Evolutionary conservation across 2,113 vertebrate species (phyloP).

Genomic region (Corapipo altera): DNA sequence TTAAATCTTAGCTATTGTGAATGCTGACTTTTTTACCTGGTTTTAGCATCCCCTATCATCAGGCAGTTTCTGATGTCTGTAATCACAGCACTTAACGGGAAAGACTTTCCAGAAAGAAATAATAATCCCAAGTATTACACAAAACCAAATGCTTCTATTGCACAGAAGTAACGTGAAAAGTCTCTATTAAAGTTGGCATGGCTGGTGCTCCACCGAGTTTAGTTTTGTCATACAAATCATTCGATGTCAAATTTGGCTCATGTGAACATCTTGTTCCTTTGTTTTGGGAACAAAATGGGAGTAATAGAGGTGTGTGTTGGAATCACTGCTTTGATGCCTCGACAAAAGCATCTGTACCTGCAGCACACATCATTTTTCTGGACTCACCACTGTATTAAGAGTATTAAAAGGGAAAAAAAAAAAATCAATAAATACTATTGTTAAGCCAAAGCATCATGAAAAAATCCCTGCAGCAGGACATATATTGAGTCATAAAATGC

Average conservation of each 20-base stretch:
- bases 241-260: background rate
- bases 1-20: background rate
- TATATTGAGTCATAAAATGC: background rate
- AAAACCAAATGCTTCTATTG: background rate
- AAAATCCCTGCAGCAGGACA: background rate
- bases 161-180: background rate
- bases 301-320: background rate
- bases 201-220: background rate
- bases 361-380: background rate
- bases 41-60: background rate
- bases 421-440: conserved; percentile 36
- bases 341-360: background rate
- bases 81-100: conserved; percentile 24
- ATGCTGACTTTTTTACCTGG: background rate
- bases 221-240: background rate
- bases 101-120: background rate
- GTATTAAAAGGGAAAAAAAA: background rate
- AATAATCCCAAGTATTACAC: background rate
- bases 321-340: background rate
- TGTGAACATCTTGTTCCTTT: background rate
- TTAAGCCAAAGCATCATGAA: background rate
- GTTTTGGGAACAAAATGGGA: conserved; percentile 18
- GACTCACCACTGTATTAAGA: background rate
- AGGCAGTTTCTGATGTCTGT: background rate
- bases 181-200: background rate